Conservation (phyloP, 2,888 invertebrate genomes). For the Drosophila helvetica region DNA sequence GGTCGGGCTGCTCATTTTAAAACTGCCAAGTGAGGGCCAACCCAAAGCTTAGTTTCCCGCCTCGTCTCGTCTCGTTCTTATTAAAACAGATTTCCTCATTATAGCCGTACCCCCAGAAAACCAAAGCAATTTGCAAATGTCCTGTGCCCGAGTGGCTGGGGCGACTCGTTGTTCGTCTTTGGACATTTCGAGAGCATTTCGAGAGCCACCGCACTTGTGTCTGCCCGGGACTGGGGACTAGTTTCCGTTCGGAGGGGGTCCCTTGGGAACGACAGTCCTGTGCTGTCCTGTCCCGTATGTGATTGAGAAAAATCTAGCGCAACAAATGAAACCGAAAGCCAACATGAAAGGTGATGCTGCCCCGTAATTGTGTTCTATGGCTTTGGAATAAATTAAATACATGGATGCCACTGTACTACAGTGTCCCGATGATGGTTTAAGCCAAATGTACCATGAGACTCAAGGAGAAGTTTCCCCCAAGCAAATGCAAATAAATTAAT, state of each 20-base stretch:
- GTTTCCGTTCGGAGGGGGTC: conserved; percentile 48
- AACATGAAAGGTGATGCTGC: conserved; percentile 40
- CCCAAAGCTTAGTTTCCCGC: conserved; percentile 60
- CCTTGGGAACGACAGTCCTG: conserved; percentile 38
- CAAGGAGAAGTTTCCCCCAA: conserved; percentile 17
- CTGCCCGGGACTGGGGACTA: conserved; percentile 55
- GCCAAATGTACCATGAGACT: conserved; percentile 59
- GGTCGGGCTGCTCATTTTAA: conserved; percentile 69
- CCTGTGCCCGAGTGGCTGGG: conserved; percentile 38
- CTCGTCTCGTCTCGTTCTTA: conserved; percentile 52
- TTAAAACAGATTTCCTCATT: conserved; percentile 81
- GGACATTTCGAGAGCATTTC: conserved; percentile 63
- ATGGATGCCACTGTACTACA: conserved; percentile 22
- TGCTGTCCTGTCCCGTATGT: conserved; percentile 47
- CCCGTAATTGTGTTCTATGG: conserved; percentile 44
- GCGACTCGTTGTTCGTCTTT: conserved; percentile 65
- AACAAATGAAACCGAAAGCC: conserved; percentile 68
- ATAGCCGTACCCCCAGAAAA: conserved; percentile 51
- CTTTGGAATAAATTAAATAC: conserved; percentile 53
- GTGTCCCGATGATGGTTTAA: conserved; percentile 17
- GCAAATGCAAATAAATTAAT: conserved; percentile 41
- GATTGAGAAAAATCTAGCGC: conserved; percentile 80
- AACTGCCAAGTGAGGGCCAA: conserved; percentile 56
- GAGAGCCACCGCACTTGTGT: conserved; percentile 43
- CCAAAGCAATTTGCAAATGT: conserved; percentile 79